Evolutionary conservation across 2,888 invertebrate genomes (phyloP).

Genomic region (Harpalus rufipes): DNA sequence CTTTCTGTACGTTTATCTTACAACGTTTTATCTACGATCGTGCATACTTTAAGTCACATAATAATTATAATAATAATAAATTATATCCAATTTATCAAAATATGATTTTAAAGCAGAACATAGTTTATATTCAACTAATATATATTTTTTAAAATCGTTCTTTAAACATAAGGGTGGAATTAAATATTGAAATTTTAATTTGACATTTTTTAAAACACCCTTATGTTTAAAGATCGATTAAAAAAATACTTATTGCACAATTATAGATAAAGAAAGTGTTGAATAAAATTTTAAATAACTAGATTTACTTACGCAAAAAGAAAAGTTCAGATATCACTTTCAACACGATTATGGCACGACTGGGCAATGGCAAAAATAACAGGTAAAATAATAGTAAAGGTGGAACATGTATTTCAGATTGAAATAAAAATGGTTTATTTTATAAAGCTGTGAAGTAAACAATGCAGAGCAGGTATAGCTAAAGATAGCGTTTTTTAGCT

Average conservation of each 20-base stretch:
- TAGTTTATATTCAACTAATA: no score
- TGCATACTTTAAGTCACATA: no score
- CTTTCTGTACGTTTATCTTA: no score
- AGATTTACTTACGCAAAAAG: not conserved
- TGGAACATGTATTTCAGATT: not conserved
- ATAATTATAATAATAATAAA: no score
- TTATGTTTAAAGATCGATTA: not conserved
- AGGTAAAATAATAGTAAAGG: no score
- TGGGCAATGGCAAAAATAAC: not conserved
- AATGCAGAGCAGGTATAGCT: not conserved
- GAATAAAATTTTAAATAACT: not conserved
- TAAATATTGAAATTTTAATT: no score
- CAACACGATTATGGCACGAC: not conserved
- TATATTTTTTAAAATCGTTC: no score
- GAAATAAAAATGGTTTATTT: not conserved
- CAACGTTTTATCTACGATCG: no score
- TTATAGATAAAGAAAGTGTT: not conserved
- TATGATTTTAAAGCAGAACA: no score
- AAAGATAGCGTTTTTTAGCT: not conserved
- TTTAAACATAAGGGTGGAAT: no score
- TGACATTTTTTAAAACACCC: no score
- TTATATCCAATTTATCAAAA: no score
- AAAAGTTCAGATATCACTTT: not conserved
- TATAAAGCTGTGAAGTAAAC: not conserved
- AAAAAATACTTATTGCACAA: conserved; percentile 1